Evolutionary conservation across 2,888 invertebrate genomes (phyloP), one percentile per base, ranked within the genome.

Genomic region (Eupithecia dodoneata): DNA sequence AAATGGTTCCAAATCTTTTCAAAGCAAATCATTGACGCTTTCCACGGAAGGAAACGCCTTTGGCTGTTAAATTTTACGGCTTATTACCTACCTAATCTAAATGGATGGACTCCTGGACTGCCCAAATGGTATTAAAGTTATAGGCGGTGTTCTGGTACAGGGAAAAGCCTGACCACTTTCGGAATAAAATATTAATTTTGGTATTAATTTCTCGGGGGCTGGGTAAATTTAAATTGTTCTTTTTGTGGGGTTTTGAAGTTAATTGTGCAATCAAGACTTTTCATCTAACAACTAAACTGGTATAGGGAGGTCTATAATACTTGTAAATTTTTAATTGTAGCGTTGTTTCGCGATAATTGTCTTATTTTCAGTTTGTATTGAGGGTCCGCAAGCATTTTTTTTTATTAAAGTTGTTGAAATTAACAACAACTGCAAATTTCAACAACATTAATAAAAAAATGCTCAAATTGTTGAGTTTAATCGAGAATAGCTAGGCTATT

Each of bases 1-100:
- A 74, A 77, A 78, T 66, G 59, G 45, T 69, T 55, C 76, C 72
- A 72, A 79, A 73, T 77, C 78, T 76, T 78, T 79, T 72, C 76
- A 81, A 81, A 66, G 75, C 73, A 79, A 78, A 77, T 80, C 76
- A 72, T 76, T 59, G 55, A 72, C 65, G 71, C 67, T 76, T 70
- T 59, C 7, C 9, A 59, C 9, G 77, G 78, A 80, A 81, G 81
- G 77, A 81, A 80, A 81, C 72, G 72, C 74, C 71, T 73, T 75
- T 44, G 76, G 81, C 78, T 80, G 80, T 84, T 81, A 86, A 84
- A 84, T 85, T 83, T 84, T 81, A 87, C 81, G 80, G 77, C 80
- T 81, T 83, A 84, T 85, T 84, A 84, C 81, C 73, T 80, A 77
- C 80, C 81, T 85, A 84, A 87, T 86, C 81, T 83, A 83, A 84